These are phyloP conservation scores for Phaenicophaeus curvirostris DNA, from an alignment of 2,797 vertebrate species.

Conservation along the genomic window DNA sequence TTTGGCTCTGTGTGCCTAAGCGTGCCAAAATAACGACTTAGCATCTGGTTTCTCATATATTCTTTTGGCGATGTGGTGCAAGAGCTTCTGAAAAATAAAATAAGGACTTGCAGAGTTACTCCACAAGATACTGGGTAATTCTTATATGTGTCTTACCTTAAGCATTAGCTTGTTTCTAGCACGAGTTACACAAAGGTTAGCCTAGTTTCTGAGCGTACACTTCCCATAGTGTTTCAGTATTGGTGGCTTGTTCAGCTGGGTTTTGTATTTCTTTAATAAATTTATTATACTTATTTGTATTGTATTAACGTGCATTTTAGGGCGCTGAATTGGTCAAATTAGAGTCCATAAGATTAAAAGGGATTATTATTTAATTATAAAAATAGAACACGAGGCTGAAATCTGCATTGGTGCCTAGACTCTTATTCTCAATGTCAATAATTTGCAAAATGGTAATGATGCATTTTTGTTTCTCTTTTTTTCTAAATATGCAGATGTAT, in stretches of 20 bases:
- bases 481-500: neutral
- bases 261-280: neutral
- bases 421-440: neutral
- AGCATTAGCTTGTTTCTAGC: neutral
- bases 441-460: neutral
- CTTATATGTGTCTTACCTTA: neutral
- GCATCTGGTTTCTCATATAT: neutral
- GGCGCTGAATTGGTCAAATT: neutral
- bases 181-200: accelerated
- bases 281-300: neutral
- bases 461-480: neutral
- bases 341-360: neutral
- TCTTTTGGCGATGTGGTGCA: neutral
- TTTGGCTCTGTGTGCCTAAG: neutral
- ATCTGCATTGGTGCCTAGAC: neutral
- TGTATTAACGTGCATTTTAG: neutral
- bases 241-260: neutral
- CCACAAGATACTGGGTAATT: neutral
- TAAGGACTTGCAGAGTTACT: neutral
- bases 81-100: neutral
- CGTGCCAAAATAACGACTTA: accelerated
- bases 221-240: neutral
- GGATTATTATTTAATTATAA: neutral
- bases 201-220: neutral
- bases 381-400: neutral